Base-by-base conservation (phyloP, 2,888 invertebrate genomes). In the Caenorhabditis afra region DNA sequence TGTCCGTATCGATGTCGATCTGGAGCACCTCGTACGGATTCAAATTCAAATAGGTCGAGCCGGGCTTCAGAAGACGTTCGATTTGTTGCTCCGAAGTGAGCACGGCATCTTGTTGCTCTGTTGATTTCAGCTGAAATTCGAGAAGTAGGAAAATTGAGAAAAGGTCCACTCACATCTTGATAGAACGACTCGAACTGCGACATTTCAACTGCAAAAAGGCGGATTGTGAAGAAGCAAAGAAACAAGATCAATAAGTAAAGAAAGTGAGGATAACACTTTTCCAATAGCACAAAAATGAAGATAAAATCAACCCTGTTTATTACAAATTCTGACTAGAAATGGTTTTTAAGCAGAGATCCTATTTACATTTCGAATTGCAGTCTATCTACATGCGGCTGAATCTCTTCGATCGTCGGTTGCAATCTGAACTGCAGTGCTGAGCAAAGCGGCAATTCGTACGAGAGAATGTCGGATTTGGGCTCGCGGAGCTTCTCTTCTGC, bases 21-120 rank as follows among this genome's bases (percentile, higher is more conserved):
- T 90, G 90, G 7, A 90, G 81, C 7, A 92, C 92, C 90, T 92
- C 92, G 89, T 92, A 92, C 1, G 98, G 98, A 92, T 99, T 99
- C 84, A 99, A 93, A 92, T 99, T 99, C 91, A 98, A 95, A 92
- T 99, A 99, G 12, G 98, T 97, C 0, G 97, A 96, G 29, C 99
- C 99, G 77, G 98, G 96, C 87, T 98, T 93, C 71, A 97, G 93
- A 78, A 99, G 93, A 88, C 99, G 93, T 84, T 97, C 96, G 87
- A 99, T 96, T 93, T 99, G 99, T 92, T 97, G 97, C 91, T 94
- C 94, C 23, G 97, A 95, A 49, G 98, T 99, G 90, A 99, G 92
- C 58, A 96, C 96, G 5, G 98, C 95, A 92, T 99, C 99, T 87
- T 96, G 93, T 92, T 96, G 95, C 92, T 99, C 99, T 82, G 98